Evolutionary conservation across 2,888 invertebrate genomes (phyloP).

Genomic region (Drosophila incognita): DNA sequence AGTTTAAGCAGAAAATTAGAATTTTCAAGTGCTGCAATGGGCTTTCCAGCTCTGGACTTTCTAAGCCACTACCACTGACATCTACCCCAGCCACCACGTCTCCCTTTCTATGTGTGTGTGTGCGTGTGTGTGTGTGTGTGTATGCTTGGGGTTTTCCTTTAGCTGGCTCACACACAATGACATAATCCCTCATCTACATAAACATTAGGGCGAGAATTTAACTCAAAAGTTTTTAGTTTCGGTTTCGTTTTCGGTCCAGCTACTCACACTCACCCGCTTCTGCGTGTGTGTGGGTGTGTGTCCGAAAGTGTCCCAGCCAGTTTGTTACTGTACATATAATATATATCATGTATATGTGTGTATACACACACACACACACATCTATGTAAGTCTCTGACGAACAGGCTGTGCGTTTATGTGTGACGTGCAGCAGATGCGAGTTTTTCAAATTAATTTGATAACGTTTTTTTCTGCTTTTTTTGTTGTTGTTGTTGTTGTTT

Average conservation of each 20-base stretch:
- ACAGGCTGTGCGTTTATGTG: constrained; percentile 45
- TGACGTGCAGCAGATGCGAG: constrained; percentile 77
- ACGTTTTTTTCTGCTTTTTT: constrained; percentile 44
- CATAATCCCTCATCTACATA: constrained; percentile 83
- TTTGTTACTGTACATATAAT: constrained; percentile 56
- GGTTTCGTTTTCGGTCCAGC: constrained; percentile 78
- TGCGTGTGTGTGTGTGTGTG: constrained; percentile 23
- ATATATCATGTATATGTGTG: constrained; percentile 3
- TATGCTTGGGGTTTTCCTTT: constrained; percentile 48
- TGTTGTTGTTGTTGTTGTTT: not conserved
- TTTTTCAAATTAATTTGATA: constrained; percentile 79
- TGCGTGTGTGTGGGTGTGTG: constrained; percentile 8
- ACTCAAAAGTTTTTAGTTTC: constrained; percentile 82
- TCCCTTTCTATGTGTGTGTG: not conserved
- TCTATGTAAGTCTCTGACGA: constrained; percentile 7
- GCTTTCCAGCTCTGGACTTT: constrained; percentile 50
- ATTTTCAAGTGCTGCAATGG: constrained; percentile 79
- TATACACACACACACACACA: constrained; percentile 1
- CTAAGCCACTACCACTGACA: constrained; percentile 1
- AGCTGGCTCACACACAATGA: constrained; percentile 66
- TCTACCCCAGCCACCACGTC: not conserved
- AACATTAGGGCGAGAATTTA: constrained; percentile 81
- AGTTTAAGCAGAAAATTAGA: constrained; percentile 77
- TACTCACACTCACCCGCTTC: constrained; percentile 14
- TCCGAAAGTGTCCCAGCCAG: constrained; percentile 47